Conservation (phyloP, 1,140 invertebrate genomes). For the Caenorhabditis remanei region DNA sequence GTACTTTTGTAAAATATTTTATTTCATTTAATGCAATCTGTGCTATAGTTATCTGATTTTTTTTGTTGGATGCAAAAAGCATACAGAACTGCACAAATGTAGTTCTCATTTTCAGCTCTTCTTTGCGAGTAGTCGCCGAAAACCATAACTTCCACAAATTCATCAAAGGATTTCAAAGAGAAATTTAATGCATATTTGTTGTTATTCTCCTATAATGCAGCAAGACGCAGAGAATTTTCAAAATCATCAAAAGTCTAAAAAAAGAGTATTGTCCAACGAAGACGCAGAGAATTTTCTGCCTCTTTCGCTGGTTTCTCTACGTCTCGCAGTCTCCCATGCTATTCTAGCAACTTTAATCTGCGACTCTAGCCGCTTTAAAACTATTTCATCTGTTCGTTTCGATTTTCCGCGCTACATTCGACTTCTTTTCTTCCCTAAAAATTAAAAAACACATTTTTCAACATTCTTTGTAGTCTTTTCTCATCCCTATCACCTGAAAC, state of each 20-base stretch:
- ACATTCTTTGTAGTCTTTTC: neutral
- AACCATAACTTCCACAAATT: neutral
- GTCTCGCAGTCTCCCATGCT: conserved; percentile 2
- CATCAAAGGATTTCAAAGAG: too few relatives aligned
- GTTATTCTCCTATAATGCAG: conserved; percentile 15
- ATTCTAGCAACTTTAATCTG: conserved; percentile 9
- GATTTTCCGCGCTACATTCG: conserved; percentile 34
- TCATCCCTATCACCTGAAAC: neutral
- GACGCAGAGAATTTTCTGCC: conserved; percentile 25
- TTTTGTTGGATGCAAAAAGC: too few relatives aligned
- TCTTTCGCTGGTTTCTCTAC: neutral
- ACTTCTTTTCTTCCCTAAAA: conserved; percentile 14
- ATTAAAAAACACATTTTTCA: conserved; percentile 14
- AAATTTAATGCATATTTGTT: neutral
- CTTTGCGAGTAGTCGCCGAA: too few relatives aligned
- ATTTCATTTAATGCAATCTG: too few relatives aligned
- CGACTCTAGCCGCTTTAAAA: conserved; percentile 5
- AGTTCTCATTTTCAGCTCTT: too few relatives aligned
- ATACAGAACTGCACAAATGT: too few relatives aligned
- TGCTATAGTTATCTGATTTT: too few relatives aligned
- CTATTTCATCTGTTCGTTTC: conserved; percentile 21
- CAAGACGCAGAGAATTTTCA: conserved; percentile 47
- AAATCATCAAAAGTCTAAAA: conserved; percentile 53
- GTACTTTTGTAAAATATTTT: too few relatives aligned
- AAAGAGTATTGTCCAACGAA: neutral